Percentiles rank a stretch among this genome's conserved stretches.
Evolutionary conservation across 2,888 invertebrate genomes (phyloP).

Genomic region (Eupelmus urozonus): DNA sequence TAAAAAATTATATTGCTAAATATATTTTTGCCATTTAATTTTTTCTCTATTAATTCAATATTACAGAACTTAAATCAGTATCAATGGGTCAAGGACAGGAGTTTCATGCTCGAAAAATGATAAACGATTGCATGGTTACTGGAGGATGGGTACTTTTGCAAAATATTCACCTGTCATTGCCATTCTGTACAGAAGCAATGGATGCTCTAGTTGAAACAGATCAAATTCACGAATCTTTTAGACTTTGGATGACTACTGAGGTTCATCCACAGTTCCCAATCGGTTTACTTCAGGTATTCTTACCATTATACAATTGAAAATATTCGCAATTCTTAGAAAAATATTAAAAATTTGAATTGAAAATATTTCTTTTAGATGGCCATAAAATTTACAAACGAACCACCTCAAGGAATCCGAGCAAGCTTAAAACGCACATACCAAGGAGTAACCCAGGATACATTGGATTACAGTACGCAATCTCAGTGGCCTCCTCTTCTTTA

Average conservation of each 20-base stretch:
- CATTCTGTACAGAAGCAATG: constrained; percentile 95
- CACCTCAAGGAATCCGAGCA: constrained; percentile 95
- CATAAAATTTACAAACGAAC: constrained; percentile 98
- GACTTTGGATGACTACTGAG: constrained; percentile 97
- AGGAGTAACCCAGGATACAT: constrained; percentile 90
- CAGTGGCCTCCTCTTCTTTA: constrained; percentile 97
- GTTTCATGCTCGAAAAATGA: constrained; percentile 89
- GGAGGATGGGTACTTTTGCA: constrained; percentile 97
- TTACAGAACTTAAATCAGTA: constrained; percentile 86
- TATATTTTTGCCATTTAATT: neutral
- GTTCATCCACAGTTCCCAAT: constrained; percentile 96
- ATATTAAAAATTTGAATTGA: neutral
- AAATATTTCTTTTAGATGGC: constrained; percentile 85
- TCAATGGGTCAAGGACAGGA: constrained; percentile 99
- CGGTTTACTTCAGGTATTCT: constrained; percentile 80
- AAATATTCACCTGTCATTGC: constrained; percentile 96
- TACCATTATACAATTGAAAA: neutral
- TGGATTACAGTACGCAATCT: constrained; percentile 93
- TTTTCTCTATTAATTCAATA: neutral
- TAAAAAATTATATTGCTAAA: neutral
- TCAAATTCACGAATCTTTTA: constrained; percentile 88
- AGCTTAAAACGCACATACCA: constrained; percentile 97
- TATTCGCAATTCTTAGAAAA: neutral
- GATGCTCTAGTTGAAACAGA: constrained; percentile 92
- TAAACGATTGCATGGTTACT: constrained; percentile 86